Percentiles rank a stretch among this genome's conserved stretches.
phyloP scores from a whole-genome alignment of 2,113 vertebrate species.

The Pelobates fuscus region DNA sequence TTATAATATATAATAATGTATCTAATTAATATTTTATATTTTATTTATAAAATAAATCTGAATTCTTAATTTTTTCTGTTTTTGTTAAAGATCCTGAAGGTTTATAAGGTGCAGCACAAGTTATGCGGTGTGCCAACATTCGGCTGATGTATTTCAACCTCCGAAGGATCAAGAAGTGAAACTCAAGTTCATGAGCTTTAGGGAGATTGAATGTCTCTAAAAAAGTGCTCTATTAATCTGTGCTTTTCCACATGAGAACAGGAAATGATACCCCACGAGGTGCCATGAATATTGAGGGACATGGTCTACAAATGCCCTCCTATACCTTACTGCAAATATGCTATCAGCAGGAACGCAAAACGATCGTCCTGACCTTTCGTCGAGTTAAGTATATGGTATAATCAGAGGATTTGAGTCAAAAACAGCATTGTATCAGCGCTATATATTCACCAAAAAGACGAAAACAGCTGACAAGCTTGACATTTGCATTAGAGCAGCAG shows the following conservation, averaged over 20 bases:
- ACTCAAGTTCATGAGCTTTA: not conserved
- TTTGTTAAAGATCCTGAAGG: too few species aligned
- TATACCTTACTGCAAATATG: not conserved
- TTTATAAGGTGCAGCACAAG: too few species aligned
- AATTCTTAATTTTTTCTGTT: too few species aligned
- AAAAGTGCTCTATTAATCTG: not conserved
- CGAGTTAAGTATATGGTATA: slow-evolving; percentile 4
- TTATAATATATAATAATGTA: too few species aligned
- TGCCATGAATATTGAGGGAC: not conserved
- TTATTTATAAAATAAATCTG: too few species aligned
- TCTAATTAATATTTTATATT: too few species aligned
- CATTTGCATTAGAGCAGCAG: slow-evolving; percentile 8
- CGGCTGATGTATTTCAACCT: too few species aligned
- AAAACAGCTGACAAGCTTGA: slow-evolving; percentile 16
- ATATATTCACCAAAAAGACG: not conserved
- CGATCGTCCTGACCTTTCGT: slow-evolving; percentile 7
- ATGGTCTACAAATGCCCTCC: not conserved
- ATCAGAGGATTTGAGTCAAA: not conserved
- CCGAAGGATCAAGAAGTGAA: not conserved
- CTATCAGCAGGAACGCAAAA: not conserved
- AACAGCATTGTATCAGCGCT: not conserved
- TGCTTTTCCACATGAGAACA: not conserved
- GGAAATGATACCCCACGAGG: not conserved
- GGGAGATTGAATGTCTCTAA: not conserved
- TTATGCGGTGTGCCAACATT: too few species aligned